phyloP scores from a whole-genome alignment of 2,888 invertebrate species.

The Atethmia centrago region DNA sequence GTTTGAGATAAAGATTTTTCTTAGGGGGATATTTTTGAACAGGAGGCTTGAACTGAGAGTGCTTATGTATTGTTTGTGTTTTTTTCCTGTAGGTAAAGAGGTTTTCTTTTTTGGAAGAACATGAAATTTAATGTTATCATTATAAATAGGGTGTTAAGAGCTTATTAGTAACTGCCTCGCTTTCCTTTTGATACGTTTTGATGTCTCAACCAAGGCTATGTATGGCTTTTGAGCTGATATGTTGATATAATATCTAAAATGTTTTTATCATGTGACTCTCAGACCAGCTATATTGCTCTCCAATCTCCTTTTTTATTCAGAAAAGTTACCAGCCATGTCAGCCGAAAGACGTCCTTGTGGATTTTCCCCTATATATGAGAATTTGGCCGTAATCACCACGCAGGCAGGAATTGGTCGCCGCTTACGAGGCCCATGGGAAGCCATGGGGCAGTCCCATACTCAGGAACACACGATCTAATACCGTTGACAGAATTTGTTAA shows the following conservation, averaged over 20 bases:
- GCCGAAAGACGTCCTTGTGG: conserved; percentile 24
- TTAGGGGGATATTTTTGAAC: conserved; percentile 32
- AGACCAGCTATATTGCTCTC: neutral
- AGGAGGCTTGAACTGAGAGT: neutral
- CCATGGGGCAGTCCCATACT: conserved; percentile 37
- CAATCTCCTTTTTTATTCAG: neutral
- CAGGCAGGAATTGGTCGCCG: conserved; percentile 46
- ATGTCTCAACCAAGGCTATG: too few species aligned
- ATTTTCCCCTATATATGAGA: conserved; percentile 32
- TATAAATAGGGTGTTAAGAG: neutral
- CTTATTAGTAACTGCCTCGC: neutral
- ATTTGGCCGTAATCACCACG: conserved; percentile 41
- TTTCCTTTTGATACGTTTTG: neutral
- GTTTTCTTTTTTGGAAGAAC: neutral
- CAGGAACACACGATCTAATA: conserved; percentile 35
- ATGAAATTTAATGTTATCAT: neutral
- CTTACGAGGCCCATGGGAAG: conserved; percentile 58
- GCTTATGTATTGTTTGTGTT: conserved; percentile 12
- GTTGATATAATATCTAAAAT: too few species aligned
- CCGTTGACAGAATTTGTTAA: conserved; percentile 49
- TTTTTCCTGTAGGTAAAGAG: neutral
- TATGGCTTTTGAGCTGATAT: neutral
- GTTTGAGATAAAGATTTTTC: conserved; percentile 58
- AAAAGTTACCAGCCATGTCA: conserved; percentile 16
- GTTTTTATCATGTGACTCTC: neutral